Base-by-base conservation (phyloP, 2,888 invertebrate genomes). In the Deroplatys truncata region DNA sequence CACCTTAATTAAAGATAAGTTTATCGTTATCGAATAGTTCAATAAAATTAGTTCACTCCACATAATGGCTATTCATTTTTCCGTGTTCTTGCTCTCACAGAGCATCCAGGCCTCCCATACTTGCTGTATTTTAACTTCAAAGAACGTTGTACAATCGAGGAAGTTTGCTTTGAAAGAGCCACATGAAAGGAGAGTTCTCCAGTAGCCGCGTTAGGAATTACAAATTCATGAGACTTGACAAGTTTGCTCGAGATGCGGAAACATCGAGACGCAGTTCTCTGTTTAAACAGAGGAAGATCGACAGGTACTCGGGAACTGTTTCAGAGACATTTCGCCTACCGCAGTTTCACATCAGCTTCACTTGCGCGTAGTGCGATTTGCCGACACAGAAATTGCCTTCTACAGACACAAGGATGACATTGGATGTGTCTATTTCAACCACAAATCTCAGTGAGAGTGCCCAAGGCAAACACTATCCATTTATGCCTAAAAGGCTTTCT, bases 221-320 rank as follows among this genome's bases (percentile, higher is more conserved):
- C 29, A 82, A 86, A 86, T 86, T 86, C 82, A 86, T 82, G 86
- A 82, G 82, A 86, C 72, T 82, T 86, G 72, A 86, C 86, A 86
- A 29, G 29, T 85, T 85, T n/a, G 31, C 31, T 85, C 31, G 25
- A 31, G 13, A 43, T 43, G 25, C 56, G 56, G 56, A 16, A 72
- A 72, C 56, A 72, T 20, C 25, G 20, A 28, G 86, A 49, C 8
- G 86, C 29, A 85, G 28, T 85, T 43, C 49, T 56, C 31, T 86
- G 82, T 86, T 72, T 86, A 82, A 82, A 82, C 56, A 31, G n/a
- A 72, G 28, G 56, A 85, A 49, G 28, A 49, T 25, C 25, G 84
- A 49, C n/a, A 49, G 85, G 28, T 85, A 15, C 28, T 56, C 25
- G n/a, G n/a, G n/a, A 35, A 56, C 28, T 9, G 85, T 49, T 15